Conservation (phyloP, 2,797 vertebrate genomes). For the Mareca strepera region DNA sequence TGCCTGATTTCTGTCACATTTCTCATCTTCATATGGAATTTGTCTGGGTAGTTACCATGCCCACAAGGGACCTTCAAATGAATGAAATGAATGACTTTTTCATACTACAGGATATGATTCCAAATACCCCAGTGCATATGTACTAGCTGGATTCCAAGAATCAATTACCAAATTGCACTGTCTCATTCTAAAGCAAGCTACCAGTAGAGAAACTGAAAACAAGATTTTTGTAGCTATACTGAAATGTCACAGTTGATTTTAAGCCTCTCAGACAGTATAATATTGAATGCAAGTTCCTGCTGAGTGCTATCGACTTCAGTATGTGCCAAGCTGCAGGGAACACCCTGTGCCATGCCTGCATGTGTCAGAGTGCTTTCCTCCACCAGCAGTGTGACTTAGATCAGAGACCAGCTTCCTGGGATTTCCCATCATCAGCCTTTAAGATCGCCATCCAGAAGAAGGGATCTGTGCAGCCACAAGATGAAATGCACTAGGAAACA, state of each 20-base stretch:
- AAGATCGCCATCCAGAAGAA: slow-evolving; percentile 3
- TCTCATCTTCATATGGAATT: not conserved
- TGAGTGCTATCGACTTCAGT: slow-evolving; percentile 21
- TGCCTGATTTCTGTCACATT: not conserved
- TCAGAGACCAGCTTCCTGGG: slow-evolving; percentile 23
- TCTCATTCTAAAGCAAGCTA: not conserved
- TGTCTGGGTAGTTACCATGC: not conserved
- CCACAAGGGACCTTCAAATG: not conserved
- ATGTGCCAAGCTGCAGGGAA: slow-evolving; percentile 29
- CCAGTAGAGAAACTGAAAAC: not conserved
- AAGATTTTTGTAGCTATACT: not conserved
- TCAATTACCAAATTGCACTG: not conserved
- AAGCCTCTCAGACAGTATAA: slow-evolving; percentile 38
- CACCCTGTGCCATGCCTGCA: not conserved
- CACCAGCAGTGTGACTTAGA: not conserved
- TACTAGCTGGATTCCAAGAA: not conserved
- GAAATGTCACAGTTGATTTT: slow-evolving; percentile 35
- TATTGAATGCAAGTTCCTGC: slow-evolving; percentile 23
- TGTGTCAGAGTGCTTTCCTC: not conserved
- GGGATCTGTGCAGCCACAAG: not conserved
- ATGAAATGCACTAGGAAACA: not conserved
- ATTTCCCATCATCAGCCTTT: not conserved
- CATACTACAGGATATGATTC: not conserved
- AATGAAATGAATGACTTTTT: not conserved
- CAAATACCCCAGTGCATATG: not conserved